A percentile compares a stretch with the other conserved stretches of the same genome.
Conservation (phyloP, 2,888 invertebrate genomes). For the Lepetodrilus schrolli region DNA sequence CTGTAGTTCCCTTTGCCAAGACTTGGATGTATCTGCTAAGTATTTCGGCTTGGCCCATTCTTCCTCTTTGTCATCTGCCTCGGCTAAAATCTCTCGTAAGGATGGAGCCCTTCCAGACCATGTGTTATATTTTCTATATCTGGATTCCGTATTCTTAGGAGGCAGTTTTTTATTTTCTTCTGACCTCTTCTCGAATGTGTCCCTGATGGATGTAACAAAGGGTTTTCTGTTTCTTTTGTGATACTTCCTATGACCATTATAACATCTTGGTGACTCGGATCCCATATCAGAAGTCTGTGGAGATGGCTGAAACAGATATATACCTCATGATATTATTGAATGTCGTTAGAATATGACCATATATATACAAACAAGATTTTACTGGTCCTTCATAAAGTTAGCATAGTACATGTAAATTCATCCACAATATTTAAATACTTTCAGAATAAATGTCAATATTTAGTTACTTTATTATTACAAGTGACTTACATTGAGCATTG, state of each 20-base stretch:
- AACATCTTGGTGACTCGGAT: background rate
- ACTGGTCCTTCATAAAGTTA: too few species aligned
- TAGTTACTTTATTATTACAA: too few species aligned
- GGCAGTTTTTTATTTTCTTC: background rate
- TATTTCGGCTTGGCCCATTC: background rate
- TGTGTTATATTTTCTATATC: background rate
- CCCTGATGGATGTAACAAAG: background rate
- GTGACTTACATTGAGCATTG: background rate
- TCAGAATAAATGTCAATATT: too few species aligned
- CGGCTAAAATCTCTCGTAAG: background rate
- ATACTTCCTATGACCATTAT: background rate
- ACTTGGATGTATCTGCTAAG: background rate
- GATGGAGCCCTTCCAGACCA: conserved; percentile 4
- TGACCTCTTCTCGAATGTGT: background rate
- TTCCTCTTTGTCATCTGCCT: background rate
- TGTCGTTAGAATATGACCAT: too few species aligned
- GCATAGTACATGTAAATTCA: too few species aligned
- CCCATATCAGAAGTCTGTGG: background rate
- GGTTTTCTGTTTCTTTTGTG: background rate
- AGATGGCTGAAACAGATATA: background rate
- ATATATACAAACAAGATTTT: too few species aligned
- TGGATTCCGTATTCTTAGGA: background rate
- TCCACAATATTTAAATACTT: too few species aligned
- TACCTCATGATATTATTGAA: background rate
- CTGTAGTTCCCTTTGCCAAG: conserved; percentile 6